Evolutionary conservation across 2,113 vertebrate species (phyloP).

Genomic region (Hepsetus odoe): DNA sequence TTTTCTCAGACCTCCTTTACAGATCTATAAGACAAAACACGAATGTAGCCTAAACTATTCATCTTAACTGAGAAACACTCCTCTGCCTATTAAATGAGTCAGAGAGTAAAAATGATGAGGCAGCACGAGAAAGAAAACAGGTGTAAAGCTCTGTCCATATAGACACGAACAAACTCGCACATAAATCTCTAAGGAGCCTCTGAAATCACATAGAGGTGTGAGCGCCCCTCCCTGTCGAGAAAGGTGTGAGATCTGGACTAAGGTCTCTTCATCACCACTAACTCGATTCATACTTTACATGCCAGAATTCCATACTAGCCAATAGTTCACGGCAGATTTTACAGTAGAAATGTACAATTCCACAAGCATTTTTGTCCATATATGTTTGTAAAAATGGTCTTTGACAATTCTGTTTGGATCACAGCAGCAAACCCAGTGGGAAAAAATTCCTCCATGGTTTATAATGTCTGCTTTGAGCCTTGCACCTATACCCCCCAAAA

Average conservation of each 20-base stretch:
- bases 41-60: too few species aligned
- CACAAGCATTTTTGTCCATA: background rate
- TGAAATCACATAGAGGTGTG: background rate
- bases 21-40: too few species aligned
- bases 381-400: conserved; percentile 5
- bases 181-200: background rate
- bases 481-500: background rate
- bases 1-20: too few species aligned
- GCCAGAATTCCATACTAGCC: conserved; percentile 12
- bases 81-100: background rate
- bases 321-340: conserved; percentile 6
- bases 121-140: conserved; percentile 32
- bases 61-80: too few species aligned
- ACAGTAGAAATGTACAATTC: background rate
- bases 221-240: background rate
- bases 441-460: background rate
- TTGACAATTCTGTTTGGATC: background rate
- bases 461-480: background rate
- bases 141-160: conserved; percentile 4
- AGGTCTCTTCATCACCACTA: background rate
- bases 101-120: background rate
- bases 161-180: conserved; percentile 43
- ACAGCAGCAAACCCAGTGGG: background rate
- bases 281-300: background rate
- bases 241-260: conserved; percentile 23